phyloP scores from a whole-genome alignment of 2,888 invertebrate genomes.

The Labia minor region DNA sequence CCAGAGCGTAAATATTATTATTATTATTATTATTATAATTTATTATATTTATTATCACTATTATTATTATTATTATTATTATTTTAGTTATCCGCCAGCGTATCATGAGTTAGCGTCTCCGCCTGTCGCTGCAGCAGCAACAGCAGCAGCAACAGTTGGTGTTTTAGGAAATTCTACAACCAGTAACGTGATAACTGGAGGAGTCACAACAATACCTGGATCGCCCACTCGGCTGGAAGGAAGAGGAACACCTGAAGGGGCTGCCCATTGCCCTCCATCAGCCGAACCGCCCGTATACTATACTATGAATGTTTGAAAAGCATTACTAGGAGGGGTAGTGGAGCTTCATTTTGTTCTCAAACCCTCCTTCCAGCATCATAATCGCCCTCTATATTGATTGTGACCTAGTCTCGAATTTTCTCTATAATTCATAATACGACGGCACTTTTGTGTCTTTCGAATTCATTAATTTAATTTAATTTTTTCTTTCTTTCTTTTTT shows the following conservation, averaged over 20 bases:
- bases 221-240: neutral
- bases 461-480: neutral
- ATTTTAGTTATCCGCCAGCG: neutral
- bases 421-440: neutral
- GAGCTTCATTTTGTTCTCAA: neutral
- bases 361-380: no score
- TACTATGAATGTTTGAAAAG: neutral
- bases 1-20: neutral
- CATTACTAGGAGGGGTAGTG: no score
- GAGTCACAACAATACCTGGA: neutral
- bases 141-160: neutral
- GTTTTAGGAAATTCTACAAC: neutral
- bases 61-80: no score
- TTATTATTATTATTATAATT: no score
- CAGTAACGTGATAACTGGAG: neutral
- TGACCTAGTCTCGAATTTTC: neutral
- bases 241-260: neutral
- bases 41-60: no score
- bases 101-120: neutral
- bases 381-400: neutral
- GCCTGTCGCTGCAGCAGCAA: neutral
- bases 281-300: slow-evolving; percentile 2
- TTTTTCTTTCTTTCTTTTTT: no score
- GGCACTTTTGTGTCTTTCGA: neutral
- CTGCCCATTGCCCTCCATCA: neutral